Evolutionary conservation across 2,797 vertebrate species (phyloP).

Genomic region (Sternotherus odoratus): DNA sequence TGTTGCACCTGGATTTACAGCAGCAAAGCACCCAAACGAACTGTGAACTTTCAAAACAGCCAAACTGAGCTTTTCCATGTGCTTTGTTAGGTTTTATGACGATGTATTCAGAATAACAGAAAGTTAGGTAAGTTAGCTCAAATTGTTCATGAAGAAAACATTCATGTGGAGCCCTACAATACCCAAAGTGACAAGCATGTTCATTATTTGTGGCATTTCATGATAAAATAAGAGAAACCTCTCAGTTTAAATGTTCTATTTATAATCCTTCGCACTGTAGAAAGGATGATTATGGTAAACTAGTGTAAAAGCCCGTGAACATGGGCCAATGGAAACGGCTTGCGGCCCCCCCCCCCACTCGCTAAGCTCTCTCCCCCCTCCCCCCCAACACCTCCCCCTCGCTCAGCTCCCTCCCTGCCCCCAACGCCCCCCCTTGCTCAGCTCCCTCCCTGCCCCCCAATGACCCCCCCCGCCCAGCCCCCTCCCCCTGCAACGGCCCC

Average conservation of each 20-base stretch:
- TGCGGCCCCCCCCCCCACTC: too few relatives aligned
- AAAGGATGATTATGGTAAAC: too few relatives aligned
- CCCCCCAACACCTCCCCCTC: too few relatives aligned
- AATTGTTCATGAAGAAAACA: neutral
- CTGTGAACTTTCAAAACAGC: neutral
- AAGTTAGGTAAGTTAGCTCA: slow-evolving; percentile 50
- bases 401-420: too few relatives aligned
- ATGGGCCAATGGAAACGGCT: too few relatives aligned
- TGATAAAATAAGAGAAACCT: slow-evolving; percentile 42
- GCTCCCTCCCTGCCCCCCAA: too few relatives aligned
- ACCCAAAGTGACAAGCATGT: slow-evolving; percentile 51
- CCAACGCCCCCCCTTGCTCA: too few relatives aligned
- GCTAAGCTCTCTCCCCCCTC: too few relatives aligned
- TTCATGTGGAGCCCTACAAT: slow-evolving; percentile 39
- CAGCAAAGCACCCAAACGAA: neutral
- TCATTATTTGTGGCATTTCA: neutral
- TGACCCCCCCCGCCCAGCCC: too few relatives aligned
- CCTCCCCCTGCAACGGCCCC: too few relatives aligned
- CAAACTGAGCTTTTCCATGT: neutral
- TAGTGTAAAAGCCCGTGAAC: too few relatives aligned
- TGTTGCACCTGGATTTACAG: neutral
- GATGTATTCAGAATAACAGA: neutral
- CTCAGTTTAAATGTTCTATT: slow-evolving; percentile 34
- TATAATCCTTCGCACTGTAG: neutral
- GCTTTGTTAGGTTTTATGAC: neutral